These are phyloP conservation scores for Jaculus jaculus DNA, from an alignment of 2,113 vertebrate species.

Conservation along the genomic window DNA sequence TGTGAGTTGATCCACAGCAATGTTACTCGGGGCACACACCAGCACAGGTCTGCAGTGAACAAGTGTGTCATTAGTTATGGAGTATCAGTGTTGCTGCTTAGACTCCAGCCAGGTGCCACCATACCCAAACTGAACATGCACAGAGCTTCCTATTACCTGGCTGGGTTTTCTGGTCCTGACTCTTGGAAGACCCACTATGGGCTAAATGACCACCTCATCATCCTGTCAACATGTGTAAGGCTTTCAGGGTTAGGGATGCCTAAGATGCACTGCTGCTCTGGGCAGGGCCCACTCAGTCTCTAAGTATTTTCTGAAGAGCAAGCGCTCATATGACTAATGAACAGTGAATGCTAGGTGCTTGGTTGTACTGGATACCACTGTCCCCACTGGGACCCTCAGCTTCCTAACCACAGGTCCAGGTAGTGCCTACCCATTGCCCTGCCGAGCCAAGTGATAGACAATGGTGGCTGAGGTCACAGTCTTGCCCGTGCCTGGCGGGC, in stretches of 20 bases:
- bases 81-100: too few species aligned
- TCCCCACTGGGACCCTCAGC: too few species aligned
- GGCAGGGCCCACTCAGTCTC: not conserved
- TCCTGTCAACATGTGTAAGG: not conserved
- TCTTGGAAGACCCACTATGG: too few species aligned
- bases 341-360: too few species aligned
- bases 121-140: not conserved
- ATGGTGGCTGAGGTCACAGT: conserved; percentile 99
- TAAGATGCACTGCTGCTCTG: not conserved
- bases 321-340: too few species aligned
- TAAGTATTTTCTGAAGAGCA: not conserved
- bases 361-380: too few species aligned
- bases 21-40: conserved; percentile 98
- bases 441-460: conserved; percentile 97
- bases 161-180: too few species aligned
- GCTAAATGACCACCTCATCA: not conserved
- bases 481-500: conserved; percentile 97
- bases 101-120: not conserved
- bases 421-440: conserved; percentile 93
- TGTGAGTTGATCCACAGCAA: conserved; percentile 97
- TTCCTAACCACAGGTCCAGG: not conserved
- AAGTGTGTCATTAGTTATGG: too few species aligned
- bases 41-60: conserved; percentile 90
- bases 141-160: not conserved
- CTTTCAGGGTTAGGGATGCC: not conserved